Evolutionary conservation across 2,797 vertebrate genomes (phyloP).

Genomic region (Urophycis tenuis): DNA sequence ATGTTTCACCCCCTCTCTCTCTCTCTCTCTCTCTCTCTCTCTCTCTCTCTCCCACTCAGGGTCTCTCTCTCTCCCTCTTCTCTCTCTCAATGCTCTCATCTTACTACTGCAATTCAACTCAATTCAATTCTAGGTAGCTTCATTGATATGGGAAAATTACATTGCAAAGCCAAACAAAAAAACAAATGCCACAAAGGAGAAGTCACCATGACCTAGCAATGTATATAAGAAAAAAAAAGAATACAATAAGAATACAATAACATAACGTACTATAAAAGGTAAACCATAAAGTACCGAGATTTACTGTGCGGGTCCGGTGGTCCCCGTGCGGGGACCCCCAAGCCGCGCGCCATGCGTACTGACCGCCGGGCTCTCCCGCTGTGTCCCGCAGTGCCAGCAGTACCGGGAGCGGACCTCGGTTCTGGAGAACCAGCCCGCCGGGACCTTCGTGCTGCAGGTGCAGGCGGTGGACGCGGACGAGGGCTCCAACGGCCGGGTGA

Average conservation of each 20-base stretch:
- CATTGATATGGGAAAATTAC: not conserved
- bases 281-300: not conserved
- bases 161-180: not conserved
- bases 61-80: constrained; percentile 13
- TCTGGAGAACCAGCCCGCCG: constrained; percentile 81
- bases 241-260: not conserved
- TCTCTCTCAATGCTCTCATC: too few relatives aligned
- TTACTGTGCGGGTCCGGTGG: not conserved
- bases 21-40: constrained; percentile 8
- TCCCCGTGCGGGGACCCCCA: too few relatives aligned
- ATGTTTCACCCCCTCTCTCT: constrained; percentile 11
- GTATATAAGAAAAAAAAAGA: not conserved
- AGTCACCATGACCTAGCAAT: too few relatives aligned
- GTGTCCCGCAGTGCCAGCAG: constrained; percentile 73
- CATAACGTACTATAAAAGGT: not conserved
- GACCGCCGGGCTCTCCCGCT: not conserved
- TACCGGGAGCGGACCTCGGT: constrained; percentile 79
- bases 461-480: constrained; percentile 85
- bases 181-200: not conserved
- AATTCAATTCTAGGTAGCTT: not conserved
- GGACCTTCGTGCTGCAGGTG: constrained; percentile 82
- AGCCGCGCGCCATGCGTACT: not conserved
- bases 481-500: constrained; percentile 81
- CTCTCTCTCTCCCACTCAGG: constrained; percentile 43
- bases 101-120: too few relatives aligned